Evolutionary conservation across 2,113 vertebrate species (phyloP).

Genomic region (Oncorhynchus mykiss): DNA sequence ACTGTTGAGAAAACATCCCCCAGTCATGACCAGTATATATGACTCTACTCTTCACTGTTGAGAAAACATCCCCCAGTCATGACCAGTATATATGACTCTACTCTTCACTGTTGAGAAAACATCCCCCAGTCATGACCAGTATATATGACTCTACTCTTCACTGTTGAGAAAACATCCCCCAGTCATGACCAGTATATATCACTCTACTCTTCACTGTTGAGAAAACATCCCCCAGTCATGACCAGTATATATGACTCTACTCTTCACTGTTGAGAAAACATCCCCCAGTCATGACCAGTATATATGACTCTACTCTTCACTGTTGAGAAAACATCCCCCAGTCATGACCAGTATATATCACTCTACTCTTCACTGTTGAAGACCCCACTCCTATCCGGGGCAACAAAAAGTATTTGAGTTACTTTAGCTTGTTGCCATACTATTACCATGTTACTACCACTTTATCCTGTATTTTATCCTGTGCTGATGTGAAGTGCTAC

Average conservation of each 20-base stretch:
- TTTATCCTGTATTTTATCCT: not conserved
- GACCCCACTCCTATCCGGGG: not conserved
- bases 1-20: no score
- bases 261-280: slow-evolving; percentile 26
- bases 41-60: slow-evolving; percentile 11
- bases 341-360: slow-evolving; percentile 21
- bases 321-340: slow-evolving; percentile 42
- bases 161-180: no score
- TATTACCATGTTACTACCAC: not conserved
- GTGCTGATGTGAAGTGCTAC: no score
- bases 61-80: slow-evolving; percentile 41
- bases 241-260: slow-evolving; percentile 14
- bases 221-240: slow-evolving; percentile 41
- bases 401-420: not conserved
- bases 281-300: slow-evolving; percentile 26
- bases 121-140: slow-evolving; percentile 30
- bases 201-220: slow-evolving; percentile 16
- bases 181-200: slow-evolving; percentile 20
- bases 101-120: slow-evolving; percentile 34
- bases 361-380: not conserved
- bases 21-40: not conserved
- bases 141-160: slow-evolving; percentile 9
- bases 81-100: slow-evolving; percentile 12
- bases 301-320: slow-evolving; percentile 10
- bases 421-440: not conserved